Base-by-base conservation (phyloP, 1,140 invertebrate species). In the Elysia chlorotica region DNA sequence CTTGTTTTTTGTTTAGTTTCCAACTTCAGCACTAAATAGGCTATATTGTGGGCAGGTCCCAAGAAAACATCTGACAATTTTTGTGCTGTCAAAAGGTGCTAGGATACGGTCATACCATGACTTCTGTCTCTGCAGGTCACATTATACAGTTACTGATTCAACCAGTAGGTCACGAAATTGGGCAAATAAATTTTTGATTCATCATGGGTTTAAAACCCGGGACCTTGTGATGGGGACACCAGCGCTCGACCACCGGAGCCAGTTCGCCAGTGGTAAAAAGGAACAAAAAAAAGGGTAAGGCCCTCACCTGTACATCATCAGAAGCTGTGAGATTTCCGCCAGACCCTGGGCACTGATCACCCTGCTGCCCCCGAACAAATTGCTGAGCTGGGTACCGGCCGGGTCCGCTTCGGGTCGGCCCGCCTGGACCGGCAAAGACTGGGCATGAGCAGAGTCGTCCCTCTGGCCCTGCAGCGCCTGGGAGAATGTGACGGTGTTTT, bases 271-370 rank as follows among this genome's bases (percentile, higher is more conserved):
- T 10, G 17, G 14, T 17, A 28, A 21, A 10, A 25, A 21, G 25
- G 6, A 21, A 59, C 6, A 28, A 28, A 25, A 28, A 21, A 17
- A 25, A 59, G 25, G 6, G 25, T 28, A 17, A 10, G 25, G 6
- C 4, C 31, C 19, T 38, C 31, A 69, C 67, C 76, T 76, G 76
- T 80, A 78, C 41, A 79, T 65, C 25, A 73, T 73, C 21, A 83
- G 61, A n/a, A 82, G 74, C 14, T 74, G 74, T 33, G 82, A 78
- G 23, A 83, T 78, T 57, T 83, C 82, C 53, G 77, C 72, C 23
- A 83, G 61, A 41, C 81, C 79, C 53, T 83, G 78, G 48, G 79
- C 73, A 35, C 61, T 71, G 31, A 81, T 66, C 19, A 80, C 73
- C 54, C 73, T 73, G 4, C 35, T 56, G 21, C 31, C 35, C 30